Evolutionary conservation across 2,113 vertebrate species (phyloP), one percentile per base, ranked within the genome.

Genomic region (Bubalus kerabau): DNA sequence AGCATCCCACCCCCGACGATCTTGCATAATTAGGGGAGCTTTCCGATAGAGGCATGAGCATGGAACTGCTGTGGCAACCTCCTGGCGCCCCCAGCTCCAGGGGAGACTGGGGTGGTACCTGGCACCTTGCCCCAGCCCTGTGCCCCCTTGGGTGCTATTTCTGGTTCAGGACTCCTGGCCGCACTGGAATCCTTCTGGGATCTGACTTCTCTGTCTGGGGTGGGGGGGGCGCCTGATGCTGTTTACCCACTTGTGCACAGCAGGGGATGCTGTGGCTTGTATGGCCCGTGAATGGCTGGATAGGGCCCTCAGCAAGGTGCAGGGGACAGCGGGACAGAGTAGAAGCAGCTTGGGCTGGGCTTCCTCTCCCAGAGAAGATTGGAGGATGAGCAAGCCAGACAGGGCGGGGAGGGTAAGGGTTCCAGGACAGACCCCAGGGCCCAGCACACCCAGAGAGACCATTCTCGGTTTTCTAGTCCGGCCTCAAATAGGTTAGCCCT

Each of bases 31-130:
- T 82, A 23, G n/a, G 56, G 82, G 87, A 67, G 64, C 97, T 64
- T 32, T 87, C 97, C 92, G 14, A 40, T 46, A 87, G 2, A 96
- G 74, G 88, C 43, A 56, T 89, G 64, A 90, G 91, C 40, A 54
- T 94, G 95, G 87, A 97, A 97, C 80, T 85, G 96, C 54, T 91
- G 54, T 74, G 74, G 43, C 74, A 85, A 26, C 43, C 90, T 94
- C 88, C 26, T 36, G 54, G 28, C 5, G 16, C 28, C 40, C 56
- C 32, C 10, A 78, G 48, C 60, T 87, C 32, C 17, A n/a, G 36
- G 59, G 19, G 15, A 15, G 71, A 24, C 6, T 4, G 6, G 54
- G 36, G 19, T 56, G 64, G 2, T 40, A 21, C 30, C 84, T 32
- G 82, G 86, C 64, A 26, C 30, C 7, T 43, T 43, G 62, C 12